Percentiles rank a stretch among this genome's conserved stretches.
phyloP scores from a whole-genome alignment of 2,113 vertebrate species.

The Sakesphorus luctuosus region DNA sequence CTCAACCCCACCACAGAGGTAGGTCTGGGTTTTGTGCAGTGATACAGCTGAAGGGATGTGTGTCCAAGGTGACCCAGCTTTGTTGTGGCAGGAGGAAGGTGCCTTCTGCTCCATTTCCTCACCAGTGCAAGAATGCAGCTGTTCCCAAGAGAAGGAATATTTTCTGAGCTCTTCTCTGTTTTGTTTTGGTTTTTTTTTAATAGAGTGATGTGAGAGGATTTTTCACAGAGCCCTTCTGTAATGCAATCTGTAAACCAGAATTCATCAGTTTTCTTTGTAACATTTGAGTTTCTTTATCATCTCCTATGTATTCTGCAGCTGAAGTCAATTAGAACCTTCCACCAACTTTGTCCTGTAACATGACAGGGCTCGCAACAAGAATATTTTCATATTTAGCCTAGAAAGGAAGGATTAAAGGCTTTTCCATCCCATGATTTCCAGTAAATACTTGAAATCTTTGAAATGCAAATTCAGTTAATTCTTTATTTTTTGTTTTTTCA shows the following conservation, averaged over 20 bases:
- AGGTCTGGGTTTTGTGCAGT: not conserved
- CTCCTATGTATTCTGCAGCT: not conserved
- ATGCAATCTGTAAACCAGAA: not conserved
- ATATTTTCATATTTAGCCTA: not conserved
- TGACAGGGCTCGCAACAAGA: not conserved
- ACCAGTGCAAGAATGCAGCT: not conserved
- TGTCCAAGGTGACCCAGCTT: not conserved
- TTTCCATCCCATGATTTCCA: not conserved
- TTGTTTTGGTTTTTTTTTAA: not conserved
- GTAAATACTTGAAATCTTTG: not conserved
- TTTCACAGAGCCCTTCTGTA: slow-evolving; percentile 33
- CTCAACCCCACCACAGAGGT: not conserved
- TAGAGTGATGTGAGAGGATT: not conserved
- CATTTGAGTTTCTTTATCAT: not conserved
- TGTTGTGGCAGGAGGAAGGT: not conserved
- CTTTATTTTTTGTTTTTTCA: not conserved
- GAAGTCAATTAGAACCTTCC: slow-evolving; percentile 45
- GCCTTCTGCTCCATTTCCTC: not conserved
- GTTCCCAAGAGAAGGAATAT: not conserved
- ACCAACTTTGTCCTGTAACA: accelerated
- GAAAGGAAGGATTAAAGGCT: slow-evolving; percentile 18
- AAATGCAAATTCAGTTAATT: not conserved
- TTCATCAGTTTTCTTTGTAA: slow-evolving; percentile 27
- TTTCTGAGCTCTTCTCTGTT: not conserved
- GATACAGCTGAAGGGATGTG: accelerated